Evolutionary conservation across 2,113 vertebrate species (phyloP).

Genomic region (Cebidichthys violaceus): DNA sequence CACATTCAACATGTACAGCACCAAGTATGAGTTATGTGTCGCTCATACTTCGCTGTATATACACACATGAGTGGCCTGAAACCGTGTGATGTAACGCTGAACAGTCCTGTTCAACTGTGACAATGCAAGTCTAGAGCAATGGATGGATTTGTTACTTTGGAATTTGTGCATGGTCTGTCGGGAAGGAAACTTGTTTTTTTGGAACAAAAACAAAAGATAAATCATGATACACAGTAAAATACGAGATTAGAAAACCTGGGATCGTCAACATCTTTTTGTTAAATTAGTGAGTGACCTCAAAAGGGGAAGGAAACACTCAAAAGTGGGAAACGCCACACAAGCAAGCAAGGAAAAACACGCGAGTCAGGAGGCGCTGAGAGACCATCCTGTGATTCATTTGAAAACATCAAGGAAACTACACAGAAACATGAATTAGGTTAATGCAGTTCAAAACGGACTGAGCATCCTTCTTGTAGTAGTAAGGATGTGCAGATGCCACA

Average conservation of each 20-base stretch:
- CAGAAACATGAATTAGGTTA: not conserved
- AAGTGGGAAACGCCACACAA: constrained; percentile 43
- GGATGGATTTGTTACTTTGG: not conserved
- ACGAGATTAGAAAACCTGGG: not conserved
- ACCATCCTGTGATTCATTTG: constrained; percentile 24
- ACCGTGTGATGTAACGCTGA: not conserved
- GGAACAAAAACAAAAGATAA: constrained; percentile 15
- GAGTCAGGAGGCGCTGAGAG: constrained; percentile 5
- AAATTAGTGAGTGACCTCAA: constrained; percentile 11
- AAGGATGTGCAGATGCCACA: constrained; percentile 54
- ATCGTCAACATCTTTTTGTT: not conserved
- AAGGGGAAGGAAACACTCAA: constrained; percentile 16
- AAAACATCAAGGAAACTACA: not conserved
- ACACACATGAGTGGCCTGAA: constrained; percentile 12
- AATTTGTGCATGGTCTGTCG: not conserved
- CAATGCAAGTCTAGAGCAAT: constrained; percentile 1
- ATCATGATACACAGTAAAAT: constrained; percentile 8
- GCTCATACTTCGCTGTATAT: constrained; percentile 23
- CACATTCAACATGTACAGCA: constrained; percentile 45
- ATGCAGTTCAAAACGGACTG: constrained; percentile 15
- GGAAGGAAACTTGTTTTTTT: constrained; percentile 7
- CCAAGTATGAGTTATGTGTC: constrained; percentile 16
- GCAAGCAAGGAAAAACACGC: constrained; percentile 44
- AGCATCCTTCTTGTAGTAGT: constrained; percentile 25
- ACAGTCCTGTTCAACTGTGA: constrained; percentile 4